Conservation (phyloP, 92 coral and sea anemone genomes). For the Epizoanthus fatuus region DNA sequence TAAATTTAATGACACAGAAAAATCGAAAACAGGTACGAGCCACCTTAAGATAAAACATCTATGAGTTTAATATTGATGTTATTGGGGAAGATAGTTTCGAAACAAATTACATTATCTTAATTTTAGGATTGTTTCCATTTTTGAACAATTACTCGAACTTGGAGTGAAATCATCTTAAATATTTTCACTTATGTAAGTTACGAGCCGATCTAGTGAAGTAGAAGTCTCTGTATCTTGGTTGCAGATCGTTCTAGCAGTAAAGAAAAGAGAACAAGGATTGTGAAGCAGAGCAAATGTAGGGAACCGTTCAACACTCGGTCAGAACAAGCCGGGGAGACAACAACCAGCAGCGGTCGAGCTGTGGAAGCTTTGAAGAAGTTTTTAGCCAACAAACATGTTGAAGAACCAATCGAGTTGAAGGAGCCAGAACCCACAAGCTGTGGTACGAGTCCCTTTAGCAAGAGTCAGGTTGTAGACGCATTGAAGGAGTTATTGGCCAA, state of each 20-base stretch:
- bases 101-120: too few species aligned
- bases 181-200: too few species aligned
- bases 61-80: too few species aligned
- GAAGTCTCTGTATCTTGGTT: neutral
- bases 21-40: too few species aligned
- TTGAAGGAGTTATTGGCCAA: slow-evolving; percentile 17
- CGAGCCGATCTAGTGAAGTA: too few species aligned
- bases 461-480: slow-evolving; percentile 9
- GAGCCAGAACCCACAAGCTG: neutral
- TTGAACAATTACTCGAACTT: too few species aligned
- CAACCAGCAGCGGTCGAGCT: slow-evolving; percentile 11
- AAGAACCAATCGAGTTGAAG: neutral
- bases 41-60: too few species aligned
- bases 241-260: neutral
- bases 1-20: too few species aligned
- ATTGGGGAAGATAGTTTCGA: too few species aligned
- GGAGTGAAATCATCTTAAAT: too few species aligned
- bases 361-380: slow-evolving; percentile 15
- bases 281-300: neutral
- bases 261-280: neutral
- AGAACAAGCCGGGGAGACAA: neutral
- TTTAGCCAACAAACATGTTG: slow-evolving; percentile 14
- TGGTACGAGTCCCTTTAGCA: neutral
- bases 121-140: too few species aligned
- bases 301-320: neutral